Conservation (phyloP, 1,140 invertebrate genomes). For the Ceratina calcarata region DNA sequence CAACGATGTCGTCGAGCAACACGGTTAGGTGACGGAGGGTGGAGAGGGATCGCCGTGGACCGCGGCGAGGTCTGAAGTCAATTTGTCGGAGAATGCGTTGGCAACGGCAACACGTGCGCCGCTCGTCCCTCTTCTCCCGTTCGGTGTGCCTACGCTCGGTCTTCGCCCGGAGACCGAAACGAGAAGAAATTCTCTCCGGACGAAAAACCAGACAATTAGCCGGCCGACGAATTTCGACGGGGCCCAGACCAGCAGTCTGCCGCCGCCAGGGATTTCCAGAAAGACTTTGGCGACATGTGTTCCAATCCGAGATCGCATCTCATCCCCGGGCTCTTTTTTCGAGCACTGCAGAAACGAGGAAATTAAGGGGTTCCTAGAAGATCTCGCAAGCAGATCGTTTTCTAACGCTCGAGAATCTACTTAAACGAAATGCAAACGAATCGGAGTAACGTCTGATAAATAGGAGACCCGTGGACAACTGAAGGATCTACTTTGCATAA, state of each 20-base stretch:
- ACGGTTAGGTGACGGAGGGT: conserved; percentile 23
- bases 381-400: not conserved
- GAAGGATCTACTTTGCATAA: conserved; percentile 7
- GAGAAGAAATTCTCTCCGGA: conserved; percentile 23
- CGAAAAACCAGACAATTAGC: conserved; percentile 66
- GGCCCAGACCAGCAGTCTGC: conserved; percentile 70
- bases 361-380: not conserved
- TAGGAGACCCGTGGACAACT: not conserved
- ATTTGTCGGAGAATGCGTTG: conserved; percentile 80
- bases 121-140: conserved; percentile 3
- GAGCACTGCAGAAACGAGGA: not conserved
- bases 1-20: conserved; percentile 17
- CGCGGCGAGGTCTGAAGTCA: conserved; percentile 78
- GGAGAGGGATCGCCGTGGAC: conserved; percentile 45
- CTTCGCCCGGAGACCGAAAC: conserved; percentile 26
- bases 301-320: not conserved
- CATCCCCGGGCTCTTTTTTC: too few species aligned
- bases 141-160: too few species aligned
- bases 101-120: conserved; percentile 78
- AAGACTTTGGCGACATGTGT: conserved; percentile 22
- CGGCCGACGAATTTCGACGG: conserved; percentile 38
- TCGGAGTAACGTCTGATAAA: not conserved
- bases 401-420: too few species aligned
- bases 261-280: conserved; percentile 20
- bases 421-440: conserved; percentile 1